Percentiles rank a stretch among this genome's conserved stretches.
phyloP scores from a whole-genome alignment of 2,888 invertebrate species.

The Bursaphelenchus okinawaensis region DNA sequence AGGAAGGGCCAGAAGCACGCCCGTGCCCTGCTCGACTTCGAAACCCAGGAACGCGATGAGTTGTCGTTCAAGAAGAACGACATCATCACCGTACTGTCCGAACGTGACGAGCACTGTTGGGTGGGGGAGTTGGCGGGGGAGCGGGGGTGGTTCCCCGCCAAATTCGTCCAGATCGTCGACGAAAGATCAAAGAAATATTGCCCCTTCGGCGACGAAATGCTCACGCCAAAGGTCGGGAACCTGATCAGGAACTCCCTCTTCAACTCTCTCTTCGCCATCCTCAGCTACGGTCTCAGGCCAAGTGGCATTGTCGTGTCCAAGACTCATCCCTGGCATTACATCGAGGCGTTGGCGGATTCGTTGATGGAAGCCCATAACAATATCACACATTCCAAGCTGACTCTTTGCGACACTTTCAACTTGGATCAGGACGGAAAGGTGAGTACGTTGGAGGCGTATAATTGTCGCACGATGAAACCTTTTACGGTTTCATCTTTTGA shows the following conservation, averaged over 20 bases:
- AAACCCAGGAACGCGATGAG: conserved; percentile 80
- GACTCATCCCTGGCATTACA: conserved; percentile 96
- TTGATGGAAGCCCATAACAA: conserved; percentile 97
- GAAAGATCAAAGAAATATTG: conserved; percentile 75
- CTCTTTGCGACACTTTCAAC: conserved; percentile 90
- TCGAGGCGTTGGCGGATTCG: conserved; percentile 75
- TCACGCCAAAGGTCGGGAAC: conserved; percentile 92
- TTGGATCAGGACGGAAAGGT: conserved; percentile 94
- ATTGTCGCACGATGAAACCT: too few species aligned
- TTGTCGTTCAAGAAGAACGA: conserved; percentile 88
- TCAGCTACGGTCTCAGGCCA: conserved; percentile 52
- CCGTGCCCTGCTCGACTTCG: conserved; percentile 85
- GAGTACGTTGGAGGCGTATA: too few species aligned
- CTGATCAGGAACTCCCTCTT: conserved; percentile 74
- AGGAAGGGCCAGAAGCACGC: conserved; percentile 80
- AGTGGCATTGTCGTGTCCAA: conserved; percentile 61
- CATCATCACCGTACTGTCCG: conserved; percentile 77
- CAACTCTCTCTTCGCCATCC: conserved; percentile 26
- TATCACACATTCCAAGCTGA: conserved; percentile 90
- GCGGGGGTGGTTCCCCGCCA: conserved; percentile 63
- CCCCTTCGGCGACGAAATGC: conserved; percentile 81
- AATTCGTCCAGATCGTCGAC: conserved; percentile 77
- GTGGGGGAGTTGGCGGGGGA: conserved; percentile 63
- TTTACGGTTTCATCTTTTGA: too few species aligned
- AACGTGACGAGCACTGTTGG: conserved; percentile 64